Evolutionary conservation across 2,113 vertebrate species (phyloP), one percentile per base, ranked within the genome.

Genomic region (Seriola quinqueradiata): DNA sequence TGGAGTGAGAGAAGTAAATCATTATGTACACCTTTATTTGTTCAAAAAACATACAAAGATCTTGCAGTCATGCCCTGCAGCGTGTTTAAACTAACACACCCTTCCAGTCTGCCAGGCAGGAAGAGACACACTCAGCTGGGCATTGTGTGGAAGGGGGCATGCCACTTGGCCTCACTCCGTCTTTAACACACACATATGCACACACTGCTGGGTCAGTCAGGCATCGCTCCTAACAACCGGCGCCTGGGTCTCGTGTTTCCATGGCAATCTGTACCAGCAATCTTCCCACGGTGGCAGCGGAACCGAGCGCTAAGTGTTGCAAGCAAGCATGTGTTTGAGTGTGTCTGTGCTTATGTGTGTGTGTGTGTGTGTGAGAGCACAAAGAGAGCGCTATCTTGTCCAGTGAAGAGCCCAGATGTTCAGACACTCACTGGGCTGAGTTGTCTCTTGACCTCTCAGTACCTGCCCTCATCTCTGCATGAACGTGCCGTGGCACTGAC

Each of bases 221-320:
- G 77, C 88, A 88, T 77, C 44, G 57, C 79, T 90, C 81, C 88
- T 82, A 89, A 94, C 91, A 90, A 84, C 89, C 89, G 93, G 90
- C 76, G 88, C 91, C 91, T 86, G 81, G 91, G 85, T 87, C 90
- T 89, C 81, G 57, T 72, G 89, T 95, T 94, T 84, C 94, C 92
- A 95, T 94, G 94, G 90, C 86, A 91, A 93, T 90, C 86, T 75
- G 71, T 38, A 52, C 79, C 77, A 89, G 91, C 80, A 74, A 91
- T 91, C 93, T 95, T 95, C 95, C 94, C 95, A 95, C 93, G 90
- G 93, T 93, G 89, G 90, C 84, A 84, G 89, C 52, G 74, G 91
- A 93, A 87, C 81, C 70, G n/a, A 66, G 75, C 7, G n/a, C 82
- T 42, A 74, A 82, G 85, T 84, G 84, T 59, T 69, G 77, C 38